Conservation (phyloP, 2,888 invertebrate species). For the Thysanoteuthis rhombus region DNA sequence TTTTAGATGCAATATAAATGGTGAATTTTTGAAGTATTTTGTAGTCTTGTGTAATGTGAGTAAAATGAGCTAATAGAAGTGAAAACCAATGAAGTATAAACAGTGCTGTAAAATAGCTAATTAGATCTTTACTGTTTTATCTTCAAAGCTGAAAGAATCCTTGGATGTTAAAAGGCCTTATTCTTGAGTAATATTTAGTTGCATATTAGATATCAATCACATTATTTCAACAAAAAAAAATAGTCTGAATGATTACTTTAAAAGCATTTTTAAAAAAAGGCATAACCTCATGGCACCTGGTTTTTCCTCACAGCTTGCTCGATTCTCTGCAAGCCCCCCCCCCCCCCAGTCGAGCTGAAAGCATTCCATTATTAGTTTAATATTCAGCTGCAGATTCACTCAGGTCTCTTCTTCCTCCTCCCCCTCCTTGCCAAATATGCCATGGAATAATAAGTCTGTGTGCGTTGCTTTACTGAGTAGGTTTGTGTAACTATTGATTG, state of each 20-base stretch:
- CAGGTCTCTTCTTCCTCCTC: background rate
- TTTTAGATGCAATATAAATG: too few species aligned
- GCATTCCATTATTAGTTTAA: background rate
- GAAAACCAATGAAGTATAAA: too few species aligned
- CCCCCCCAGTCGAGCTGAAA: background rate
- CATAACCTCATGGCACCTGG: background rate
- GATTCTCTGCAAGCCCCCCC: background rate
- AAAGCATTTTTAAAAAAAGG: background rate
- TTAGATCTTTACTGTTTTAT: too few species aligned
- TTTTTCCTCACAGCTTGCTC: background rate
- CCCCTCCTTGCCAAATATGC: background rate
- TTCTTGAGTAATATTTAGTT: too few species aligned
- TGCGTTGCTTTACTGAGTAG: background rate
- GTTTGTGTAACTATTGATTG: conserved; percentile 12
- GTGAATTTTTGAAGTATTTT: too few species aligned
- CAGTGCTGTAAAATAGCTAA: too few species aligned
- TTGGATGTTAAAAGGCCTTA: too few species aligned
- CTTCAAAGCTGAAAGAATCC: too few species aligned
- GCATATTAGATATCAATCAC: background rate
- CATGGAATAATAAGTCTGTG: background rate
- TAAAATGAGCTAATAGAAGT: too few species aligned
- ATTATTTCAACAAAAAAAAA: background rate
- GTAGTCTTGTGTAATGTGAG: too few species aligned
- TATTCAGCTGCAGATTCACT: background rate
- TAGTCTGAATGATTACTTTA: background rate